Evolutionary conservation across 1,140 invertebrate genomes (phyloP), one percentile per base, ranked within the genome.

Genomic region (Eulimnadia texana): DNA sequence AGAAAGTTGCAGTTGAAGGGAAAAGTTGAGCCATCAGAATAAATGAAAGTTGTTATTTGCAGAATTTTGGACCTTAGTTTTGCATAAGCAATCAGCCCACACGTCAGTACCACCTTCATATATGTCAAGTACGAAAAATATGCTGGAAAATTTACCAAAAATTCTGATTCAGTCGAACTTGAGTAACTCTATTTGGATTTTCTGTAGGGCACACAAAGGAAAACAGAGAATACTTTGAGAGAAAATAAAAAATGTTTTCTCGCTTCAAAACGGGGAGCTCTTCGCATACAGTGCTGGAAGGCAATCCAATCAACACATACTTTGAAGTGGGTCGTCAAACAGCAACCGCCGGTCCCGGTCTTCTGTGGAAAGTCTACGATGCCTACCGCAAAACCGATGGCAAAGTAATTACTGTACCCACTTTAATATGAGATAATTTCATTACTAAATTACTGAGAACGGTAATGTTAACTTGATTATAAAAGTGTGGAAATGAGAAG

Each of bases 351-450:
- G 93, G 93, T 0, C 91, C 91, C 0, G 90, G 93, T 69, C 80
- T 90, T 62, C 82, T 90, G 6, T 98, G 93, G 93, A 86, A 85
- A 68, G 88, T 96, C 61, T 86, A 92, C 69, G 91, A 97, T 66
- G 92, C 85, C 0, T 86, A 85, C 68, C 74, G 89, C 60, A 92
- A 91, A 71, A 85, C 82, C 53, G 93, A 96, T 68, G 84, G 86
- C 65, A 92, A 91, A 86, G 93, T 96, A 75, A 80, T 80, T 74
- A 10, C 50, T 42, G 6, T 42, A 42, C 33, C 6, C 33, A 42
- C 33, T 16, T 16, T 16, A 42, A 16, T 16, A 42, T 42, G 6
- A 42, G 33, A 16, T 9, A 42, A 42, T 42, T 9, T 42, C 33
- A 42, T 42, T 42, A 42, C 6, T 16, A 42, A 42, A 42, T 16